Evolutionary conservation across 2,797 vertebrate species (phyloP).

Genomic region (Phaenicophaeus curvirostris): DNA sequence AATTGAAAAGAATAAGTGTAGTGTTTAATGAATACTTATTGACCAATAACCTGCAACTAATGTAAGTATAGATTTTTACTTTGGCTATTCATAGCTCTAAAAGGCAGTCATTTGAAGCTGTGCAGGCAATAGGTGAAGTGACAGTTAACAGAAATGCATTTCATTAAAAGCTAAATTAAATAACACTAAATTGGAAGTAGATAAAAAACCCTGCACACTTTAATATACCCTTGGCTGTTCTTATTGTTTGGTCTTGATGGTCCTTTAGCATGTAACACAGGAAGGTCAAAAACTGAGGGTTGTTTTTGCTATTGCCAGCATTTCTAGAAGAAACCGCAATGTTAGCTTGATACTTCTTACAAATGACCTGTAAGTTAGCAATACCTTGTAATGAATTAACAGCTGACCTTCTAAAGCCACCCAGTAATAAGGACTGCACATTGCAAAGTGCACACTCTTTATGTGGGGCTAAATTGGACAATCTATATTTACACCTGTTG

Average conservation of each 20-base stretch:
- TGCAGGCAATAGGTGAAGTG: conserved; percentile 21
- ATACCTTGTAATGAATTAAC: not conserved
- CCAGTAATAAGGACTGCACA: not conserved
- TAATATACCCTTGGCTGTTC: not conserved
- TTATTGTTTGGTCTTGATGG: not conserved
- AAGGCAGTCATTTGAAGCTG: conserved; percentile 46
- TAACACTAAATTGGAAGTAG: conserved; percentile 24
- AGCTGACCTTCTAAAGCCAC: not conserved
- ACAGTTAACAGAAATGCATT: conserved; percentile 50
- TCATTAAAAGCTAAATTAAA: conserved; percentile 66
- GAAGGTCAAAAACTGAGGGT: not conserved
- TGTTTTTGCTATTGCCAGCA: not conserved
- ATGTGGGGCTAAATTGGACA: not conserved
- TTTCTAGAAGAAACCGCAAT: not conserved
- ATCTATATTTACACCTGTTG: not conserved
- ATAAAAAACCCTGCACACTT: not conserved
- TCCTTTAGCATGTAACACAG: not conserved
- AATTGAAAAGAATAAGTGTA: conserved; percentile 34
- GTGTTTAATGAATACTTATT: conserved; percentile 69
- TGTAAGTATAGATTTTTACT: conserved; percentile 66
- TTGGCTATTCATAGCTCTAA: conserved; percentile 53
- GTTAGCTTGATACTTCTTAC: not conserved
- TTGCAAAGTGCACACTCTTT: not conserved
- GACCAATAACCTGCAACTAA: conserved; percentile 68
- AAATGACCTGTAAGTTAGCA: not conserved